Evolutionary conservation across 1,140 invertebrate genomes (phyloP).

Genomic region (Sinella curviseta): DNA sequence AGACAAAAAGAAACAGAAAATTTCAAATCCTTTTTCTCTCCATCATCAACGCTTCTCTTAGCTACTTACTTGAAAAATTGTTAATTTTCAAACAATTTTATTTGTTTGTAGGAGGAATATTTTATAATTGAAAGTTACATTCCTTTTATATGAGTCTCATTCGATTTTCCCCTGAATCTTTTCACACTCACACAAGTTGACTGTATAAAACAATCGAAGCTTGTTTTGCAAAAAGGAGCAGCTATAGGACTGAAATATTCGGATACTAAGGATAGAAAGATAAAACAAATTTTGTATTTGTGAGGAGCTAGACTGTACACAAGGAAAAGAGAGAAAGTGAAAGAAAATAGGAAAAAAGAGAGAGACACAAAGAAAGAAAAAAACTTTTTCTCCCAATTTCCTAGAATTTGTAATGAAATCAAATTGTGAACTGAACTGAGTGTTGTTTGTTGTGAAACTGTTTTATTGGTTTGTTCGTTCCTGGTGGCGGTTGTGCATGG

Average conservation of each 20-base stretch:
- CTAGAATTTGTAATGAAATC: background rate
- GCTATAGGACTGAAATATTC: too few species aligned
- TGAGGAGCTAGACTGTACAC: too few species aligned
- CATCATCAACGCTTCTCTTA: too few species aligned
- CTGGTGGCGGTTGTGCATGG: background rate
- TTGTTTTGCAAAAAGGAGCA: background rate
- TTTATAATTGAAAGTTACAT: background rate
- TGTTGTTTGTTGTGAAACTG: conserved; percentile 10
- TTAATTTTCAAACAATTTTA: too few species aligned
- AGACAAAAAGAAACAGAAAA: too few species aligned
- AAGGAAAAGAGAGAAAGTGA: background rate
- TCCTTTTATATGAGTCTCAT: background rate
- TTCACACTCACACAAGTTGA: background rate
- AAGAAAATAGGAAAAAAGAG: background rate
- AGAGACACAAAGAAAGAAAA: background rate
- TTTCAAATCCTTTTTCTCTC: too few species aligned
- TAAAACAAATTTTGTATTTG: background rate
- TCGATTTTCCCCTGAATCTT: background rate
- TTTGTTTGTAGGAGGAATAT: too few species aligned
- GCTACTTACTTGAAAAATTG: too few species aligned
- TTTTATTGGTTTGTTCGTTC: background rate
- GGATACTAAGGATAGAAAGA: too few species aligned
- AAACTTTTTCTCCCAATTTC: conserved; percentile 2
- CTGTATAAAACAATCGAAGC: background rate
- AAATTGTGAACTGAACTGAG: background rate